phyloP scores from a whole-genome alignment of 2,113 vertebrate species.

The Lamprologus ornatipinnis region DNA sequence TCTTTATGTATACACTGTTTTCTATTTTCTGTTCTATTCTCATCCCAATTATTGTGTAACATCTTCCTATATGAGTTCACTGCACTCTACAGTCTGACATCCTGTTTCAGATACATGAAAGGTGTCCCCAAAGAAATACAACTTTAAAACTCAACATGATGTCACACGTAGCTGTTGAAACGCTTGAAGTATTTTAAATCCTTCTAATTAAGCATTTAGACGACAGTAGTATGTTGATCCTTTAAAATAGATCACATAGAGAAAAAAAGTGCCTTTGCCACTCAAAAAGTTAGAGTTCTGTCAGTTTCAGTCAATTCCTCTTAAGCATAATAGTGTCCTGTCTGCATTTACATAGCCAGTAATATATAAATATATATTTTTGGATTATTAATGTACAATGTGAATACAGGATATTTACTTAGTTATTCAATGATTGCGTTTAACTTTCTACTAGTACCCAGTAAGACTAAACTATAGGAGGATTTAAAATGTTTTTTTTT shows the following conservation, averaged over 20 bases:
- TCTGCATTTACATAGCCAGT: neutral
- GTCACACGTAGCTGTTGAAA: neutral
- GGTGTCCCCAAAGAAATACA: neutral
- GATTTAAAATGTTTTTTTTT: rapidly evolving
- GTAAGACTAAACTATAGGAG: neutral
- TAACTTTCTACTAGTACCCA: neutral
- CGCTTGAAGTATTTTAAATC: neutral
- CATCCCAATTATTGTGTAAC: slow-evolving; percentile 2
- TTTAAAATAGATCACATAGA: neutral
- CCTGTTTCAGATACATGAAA: neutral
- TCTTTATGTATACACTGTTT: slow-evolving; percentile 9
- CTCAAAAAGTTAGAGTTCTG: neutral
- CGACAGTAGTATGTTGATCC: neutral
- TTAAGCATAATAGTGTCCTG: neutral
- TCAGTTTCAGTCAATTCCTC: neutral
- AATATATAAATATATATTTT: neutral
- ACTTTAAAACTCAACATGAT: neutral
- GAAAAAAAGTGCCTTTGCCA: slow-evolving; percentile 40
- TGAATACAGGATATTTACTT: neutral
- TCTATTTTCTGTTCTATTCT: neutral
- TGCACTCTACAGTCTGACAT: neutral
- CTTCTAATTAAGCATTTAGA: neutral
- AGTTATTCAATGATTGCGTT: neutral
- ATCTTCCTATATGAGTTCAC: neutral
- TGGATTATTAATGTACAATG: neutral